Evolutionary conservation across 2,797 vertebrate genomes (phyloP).

Genomic region (Sebastes elongatus): DNA sequence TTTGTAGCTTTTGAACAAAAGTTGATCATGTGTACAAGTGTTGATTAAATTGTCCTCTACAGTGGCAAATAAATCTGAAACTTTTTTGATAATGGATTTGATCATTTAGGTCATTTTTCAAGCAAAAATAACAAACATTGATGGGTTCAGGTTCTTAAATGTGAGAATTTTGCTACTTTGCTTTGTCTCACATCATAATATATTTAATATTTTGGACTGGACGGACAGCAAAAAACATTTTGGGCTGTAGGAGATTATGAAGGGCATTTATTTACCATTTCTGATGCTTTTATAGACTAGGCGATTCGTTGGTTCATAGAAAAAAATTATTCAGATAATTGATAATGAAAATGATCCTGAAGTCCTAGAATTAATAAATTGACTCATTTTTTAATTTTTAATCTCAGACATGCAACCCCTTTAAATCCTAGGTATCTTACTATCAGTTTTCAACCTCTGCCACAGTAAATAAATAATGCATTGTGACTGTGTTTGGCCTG

Average conservation of each 20-base stretch:
- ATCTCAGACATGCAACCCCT: not conserved
- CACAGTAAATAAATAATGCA: slow-evolving; percentile 45
- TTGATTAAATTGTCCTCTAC: not conserved
- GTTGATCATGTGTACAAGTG: not conserved
- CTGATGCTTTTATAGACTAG: not conserved
- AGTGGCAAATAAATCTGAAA: not conserved
- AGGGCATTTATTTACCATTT: not conserved
- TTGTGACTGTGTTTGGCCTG: slow-evolving; percentile 11
- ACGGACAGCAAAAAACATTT: not conserved
- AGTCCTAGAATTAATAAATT: not conserved
- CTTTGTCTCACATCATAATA: not conserved
- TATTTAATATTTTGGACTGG: not conserved
- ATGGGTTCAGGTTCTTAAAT: not conserved
- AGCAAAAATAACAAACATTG: not conserved
- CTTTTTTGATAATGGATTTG: not conserved
- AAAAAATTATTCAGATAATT: not conserved
- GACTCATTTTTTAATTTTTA: not conserved
- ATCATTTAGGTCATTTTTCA: not conserved
- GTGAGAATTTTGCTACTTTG: not conserved
- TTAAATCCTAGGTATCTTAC: not conserved
- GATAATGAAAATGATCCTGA: not conserved
- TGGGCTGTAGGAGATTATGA: not conserved
- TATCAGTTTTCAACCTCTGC: slow-evolving; percentile 30
- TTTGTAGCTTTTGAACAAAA: not conserved
- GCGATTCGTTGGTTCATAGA: not conserved